Evolutionary conservation across 2,113 vertebrate genomes (phyloP), one percentile per base, ranked within the genome.

Genomic region (Crotalus helleri): DNA sequence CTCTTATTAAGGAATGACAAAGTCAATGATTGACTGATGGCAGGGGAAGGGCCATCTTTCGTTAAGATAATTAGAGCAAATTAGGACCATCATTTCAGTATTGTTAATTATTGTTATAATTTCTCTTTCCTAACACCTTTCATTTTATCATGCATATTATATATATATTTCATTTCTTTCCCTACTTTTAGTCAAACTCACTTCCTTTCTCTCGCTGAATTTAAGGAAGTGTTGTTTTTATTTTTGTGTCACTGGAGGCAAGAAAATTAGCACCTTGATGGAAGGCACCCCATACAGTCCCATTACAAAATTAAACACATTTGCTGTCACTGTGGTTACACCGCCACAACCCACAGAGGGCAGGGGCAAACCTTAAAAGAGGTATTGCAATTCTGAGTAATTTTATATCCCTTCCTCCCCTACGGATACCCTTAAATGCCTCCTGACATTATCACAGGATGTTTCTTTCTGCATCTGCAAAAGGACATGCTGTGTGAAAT

Each of bases 241-340:
- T 95, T 97, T 97, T 91, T 95, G 69, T 96, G 69, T 95, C 93
- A 94, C 81, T 86, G 81, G 61, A 94, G 91, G 91, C 81, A 96
- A 96, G 88, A 19, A 97, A 97, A 97, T 97, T 96, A 97, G 49
- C 94, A 96, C 92, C 95, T 96, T 97, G 86, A 96, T 92, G 64
- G 94, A 95, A 96, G 49, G 21, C 2, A 0, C 92, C 92, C 23
- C 95, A 33, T 85, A 55, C 69, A 91, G 29, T 90, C 51, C 1
- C 86, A 92, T 93, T 87, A 92, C 11, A 92, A 94, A 95, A 93
- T 26, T 94, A 95, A 96, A 96, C 90, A 95, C 13, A 74, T 93
- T 92, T 95, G 33, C 29, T 19, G 91, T 59, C 55, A 69, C n/a
- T 95, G 88, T 94, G 93, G 95, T 94, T 95, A 93, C 91, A 1